Evolutionary conservation across 2,888 invertebrate species (phyloP), one percentile per base, ranked within the genome.

Genomic region (Tanytarsus gracilentus): DNA sequence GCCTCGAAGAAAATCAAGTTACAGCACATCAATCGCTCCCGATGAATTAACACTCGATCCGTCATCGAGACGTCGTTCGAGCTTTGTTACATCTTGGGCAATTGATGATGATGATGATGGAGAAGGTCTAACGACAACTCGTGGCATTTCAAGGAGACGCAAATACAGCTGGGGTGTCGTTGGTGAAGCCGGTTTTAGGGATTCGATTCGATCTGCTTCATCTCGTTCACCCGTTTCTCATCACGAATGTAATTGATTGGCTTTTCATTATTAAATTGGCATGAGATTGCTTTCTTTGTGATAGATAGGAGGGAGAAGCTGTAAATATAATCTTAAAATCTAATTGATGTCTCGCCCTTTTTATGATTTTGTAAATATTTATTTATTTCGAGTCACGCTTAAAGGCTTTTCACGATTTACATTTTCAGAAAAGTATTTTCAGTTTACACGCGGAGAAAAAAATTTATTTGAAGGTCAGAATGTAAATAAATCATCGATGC

Each of bases 211-310:
- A 69, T 85, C 87, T 64, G 83, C 84, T 69, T 84, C 86, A 65
- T 86, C 88, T 64, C 81, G 85, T 68, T 85, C 84, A 66, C 81
- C 82, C 61, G 77, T 79, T 68, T 91, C 91, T 66, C 92, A 93
- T 79, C 92, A 92, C 73, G 90, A 89, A 79, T 93, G 93, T 93
- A 92, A 86, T 72, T 73, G 59, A 50, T 50, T 33, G 25, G 27
- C 21, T 9, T 26, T 50, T 23, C 7, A n/a, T 50, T 29, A 26
- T 26, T n/a, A 8, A 49, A 49, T 49, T 49, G 49, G 49, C 49
- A 49, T 52, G 52, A 7, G 16, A 50, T 44, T 8, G 44, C 44
- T 44, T 44, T 33, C 9, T 33, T 44, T 40, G 18, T 23, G 9
- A 23, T 9, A 18, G 44, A 11, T 44, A 11, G 23, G 18, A 66